Conservation (phyloP, 2,888 invertebrate species). For the Cephus nigrinus region DNA sequence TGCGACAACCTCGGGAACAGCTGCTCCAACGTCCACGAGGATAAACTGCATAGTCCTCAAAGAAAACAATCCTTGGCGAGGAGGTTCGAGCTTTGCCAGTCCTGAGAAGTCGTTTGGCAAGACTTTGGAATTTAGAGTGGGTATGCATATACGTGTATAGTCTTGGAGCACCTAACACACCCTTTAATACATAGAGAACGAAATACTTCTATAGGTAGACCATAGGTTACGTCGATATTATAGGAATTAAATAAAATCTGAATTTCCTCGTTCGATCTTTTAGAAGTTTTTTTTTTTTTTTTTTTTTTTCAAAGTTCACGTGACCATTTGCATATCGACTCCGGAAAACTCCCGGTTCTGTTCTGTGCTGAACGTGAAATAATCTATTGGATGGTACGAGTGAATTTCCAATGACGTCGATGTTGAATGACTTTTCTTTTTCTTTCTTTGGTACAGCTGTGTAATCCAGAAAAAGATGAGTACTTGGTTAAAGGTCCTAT, state of each 20-base stretch:
- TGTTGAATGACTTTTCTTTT: neutral
- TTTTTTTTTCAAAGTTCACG: neutral
- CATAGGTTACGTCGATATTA: neutral
- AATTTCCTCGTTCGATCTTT: neutral
- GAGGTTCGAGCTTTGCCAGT: neutral
- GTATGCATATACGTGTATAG: neutral
- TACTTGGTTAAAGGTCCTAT: neutral
- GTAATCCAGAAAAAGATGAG: neutral
- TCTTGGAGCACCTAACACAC: constrained; percentile 12
- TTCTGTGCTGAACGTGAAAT: neutral
- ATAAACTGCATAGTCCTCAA: constrained; percentile 3
- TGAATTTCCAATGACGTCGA: neutral
- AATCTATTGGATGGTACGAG: neutral
- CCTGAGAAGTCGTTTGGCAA: neutral
- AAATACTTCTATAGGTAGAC: neutral
- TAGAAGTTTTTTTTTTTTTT: neutral
- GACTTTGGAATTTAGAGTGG: neutral
- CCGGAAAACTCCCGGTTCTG: neutral
- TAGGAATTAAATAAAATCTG: neutral
- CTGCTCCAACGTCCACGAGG: constrained; percentile 10
- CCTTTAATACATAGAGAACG: constrained; percentile 16
- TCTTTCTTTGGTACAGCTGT: neutral
- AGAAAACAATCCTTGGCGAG: neutral
- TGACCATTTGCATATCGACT: neutral
- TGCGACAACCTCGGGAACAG: constrained; percentile 24